Evolutionary conservation across 1,140 invertebrate genomes (phyloP).

Genomic region (Cepaea nemoralis): DNA sequence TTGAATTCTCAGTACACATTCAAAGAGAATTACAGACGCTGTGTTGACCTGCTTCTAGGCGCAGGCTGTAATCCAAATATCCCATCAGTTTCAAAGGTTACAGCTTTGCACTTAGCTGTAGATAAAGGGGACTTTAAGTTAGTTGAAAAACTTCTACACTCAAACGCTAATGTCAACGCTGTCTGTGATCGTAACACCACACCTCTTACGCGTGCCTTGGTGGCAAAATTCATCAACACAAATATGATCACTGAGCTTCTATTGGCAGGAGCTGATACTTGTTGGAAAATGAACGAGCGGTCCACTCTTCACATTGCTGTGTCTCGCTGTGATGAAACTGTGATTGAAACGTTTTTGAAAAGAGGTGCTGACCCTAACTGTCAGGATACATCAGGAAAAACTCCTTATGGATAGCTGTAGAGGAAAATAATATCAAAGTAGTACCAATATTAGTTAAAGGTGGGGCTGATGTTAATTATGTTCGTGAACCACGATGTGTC

Average conservation of each 20-base stretch:
- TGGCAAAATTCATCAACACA: slow-evolving; percentile 46
- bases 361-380: slow-evolving; percentile 53
- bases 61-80: slow-evolving; percentile 57
- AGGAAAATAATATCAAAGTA: slow-evolving; percentile 51
- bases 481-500: slow-evolving; percentile 32
- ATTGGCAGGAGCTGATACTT: slow-evolving; percentile 52
- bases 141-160: slow-evolving; percentile 43
- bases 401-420: slow-evolving; percentile 51
- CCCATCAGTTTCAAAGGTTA: slow-evolving; percentile 49
- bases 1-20: slow-evolving; percentile 48
- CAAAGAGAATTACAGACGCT: slow-evolving; percentile 48
- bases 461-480: slow-evolving; percentile 49
- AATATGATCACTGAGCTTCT: slow-evolving; percentile 51
- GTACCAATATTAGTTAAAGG: slow-evolving; percentile 43
- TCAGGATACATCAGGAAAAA: slow-evolving; percentile 43
- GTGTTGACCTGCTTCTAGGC: slow-evolving; percentile 48
- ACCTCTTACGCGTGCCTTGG: slow-evolving; percentile 51
- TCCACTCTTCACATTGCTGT: slow-evolving; percentile 56
- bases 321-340: slow-evolving; percentile 52
- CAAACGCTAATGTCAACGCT: slow-evolving; percentile 55
- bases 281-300: slow-evolving; percentile 44
- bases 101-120: slow-evolving; percentile 54
- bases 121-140: slow-evolving; percentile 48
- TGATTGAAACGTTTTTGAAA: slow-evolving; percentile 51
- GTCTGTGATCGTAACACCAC: slow-evolving; percentile 41